Evolutionary conservation across 2,797 vertebrate species (phyloP).

Genomic region (Danio albolineatus): DNA sequence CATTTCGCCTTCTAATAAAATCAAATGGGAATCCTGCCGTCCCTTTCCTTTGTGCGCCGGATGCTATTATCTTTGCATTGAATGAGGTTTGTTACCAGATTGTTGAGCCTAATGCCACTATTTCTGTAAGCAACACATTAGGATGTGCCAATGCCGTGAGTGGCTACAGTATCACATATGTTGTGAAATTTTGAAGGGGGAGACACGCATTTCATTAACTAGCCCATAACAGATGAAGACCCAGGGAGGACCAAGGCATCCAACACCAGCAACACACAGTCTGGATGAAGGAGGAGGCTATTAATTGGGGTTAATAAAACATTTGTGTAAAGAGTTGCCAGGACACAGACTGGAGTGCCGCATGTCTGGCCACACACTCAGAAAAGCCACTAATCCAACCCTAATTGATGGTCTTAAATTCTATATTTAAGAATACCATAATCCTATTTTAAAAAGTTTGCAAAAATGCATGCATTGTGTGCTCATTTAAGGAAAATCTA

Average conservation of each 20-base stretch:
- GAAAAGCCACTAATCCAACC: constrained; percentile 11
- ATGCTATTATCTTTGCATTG: constrained; percentile 82
- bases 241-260: constrained; percentile 65
- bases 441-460: too few species aligned
- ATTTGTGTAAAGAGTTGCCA: constrained; percentile 74
- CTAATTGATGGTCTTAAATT: background rate
- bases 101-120: constrained; percentile 78
- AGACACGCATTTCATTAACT: constrained; percentile 70
- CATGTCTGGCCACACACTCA: constrained; percentile 27
- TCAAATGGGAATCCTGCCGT: constrained; percentile 82
- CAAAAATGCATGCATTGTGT: background rate
- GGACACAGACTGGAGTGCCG: constrained; percentile 64
- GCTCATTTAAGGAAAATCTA: background rate
- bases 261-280: constrained; percentile 65
- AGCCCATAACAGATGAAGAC: constrained; percentile 72
- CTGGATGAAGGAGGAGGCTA: constrained; percentile 56
- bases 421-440: background rate
- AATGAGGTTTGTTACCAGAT: constrained; percentile 78
- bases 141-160: constrained; percentile 72
- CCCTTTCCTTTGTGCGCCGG: constrained; percentile 78
- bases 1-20: constrained; percentile 94
- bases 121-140: constrained; percentile 78
- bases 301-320: constrained; percentile 72
- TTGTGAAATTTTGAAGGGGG: constrained; percentile 72
- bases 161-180: constrained; percentile 78